Base-by-base conservation (phyloP, 2,113 vertebrate species). In the Muntiacus muntjak region DNA sequence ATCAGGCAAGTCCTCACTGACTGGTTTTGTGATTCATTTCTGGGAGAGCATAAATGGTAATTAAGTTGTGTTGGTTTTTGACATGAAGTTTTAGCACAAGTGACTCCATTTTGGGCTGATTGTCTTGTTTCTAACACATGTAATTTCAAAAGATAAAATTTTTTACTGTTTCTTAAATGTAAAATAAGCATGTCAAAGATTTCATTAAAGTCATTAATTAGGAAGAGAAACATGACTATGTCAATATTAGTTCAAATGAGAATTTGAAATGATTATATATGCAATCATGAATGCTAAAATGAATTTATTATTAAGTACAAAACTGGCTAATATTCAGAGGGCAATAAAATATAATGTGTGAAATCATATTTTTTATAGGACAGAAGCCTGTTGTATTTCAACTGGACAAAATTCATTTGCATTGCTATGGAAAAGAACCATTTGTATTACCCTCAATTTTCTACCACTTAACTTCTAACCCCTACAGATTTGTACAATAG, bases 61-160 rank as follows among this genome's bases (percentile, higher is more conserved):
- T 83, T 83, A 83, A 36, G 33, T 54, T 82, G 50, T 83, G 50
- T 55, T 55, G 21, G 33, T 26, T 55, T 54, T 33, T 54, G 81
- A 36, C 15, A 25, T 82, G 21, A n/a, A 83, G 50, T 52, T 71
- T 83, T 54, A 83, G 50, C 33, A n/a, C 0, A 25, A 54, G 50
- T 55, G 81, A 83, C 33, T 15, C 81, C 50, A 14, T 55, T 55
- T 54, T 7, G 50, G 33, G 33, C 19, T 36, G 23, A 30, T 36
- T 55, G 1, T 83, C 81, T 55, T n/a, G 33, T 55, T 55, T 83
- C n/a, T 55, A 36, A 25, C 52, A 54, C 19, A 55, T 25, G 13
- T n/a, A 88, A 79, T 47, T 91, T 89, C 26, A 89, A 81, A 85
- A 74, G 16, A 13, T 79, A 94, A 95, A 96, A 79, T n/a, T 64